phyloP scores from a whole-genome alignment of 2,113 vertebrate genomes.

The Ophthalmolycus amberensis region DNA sequence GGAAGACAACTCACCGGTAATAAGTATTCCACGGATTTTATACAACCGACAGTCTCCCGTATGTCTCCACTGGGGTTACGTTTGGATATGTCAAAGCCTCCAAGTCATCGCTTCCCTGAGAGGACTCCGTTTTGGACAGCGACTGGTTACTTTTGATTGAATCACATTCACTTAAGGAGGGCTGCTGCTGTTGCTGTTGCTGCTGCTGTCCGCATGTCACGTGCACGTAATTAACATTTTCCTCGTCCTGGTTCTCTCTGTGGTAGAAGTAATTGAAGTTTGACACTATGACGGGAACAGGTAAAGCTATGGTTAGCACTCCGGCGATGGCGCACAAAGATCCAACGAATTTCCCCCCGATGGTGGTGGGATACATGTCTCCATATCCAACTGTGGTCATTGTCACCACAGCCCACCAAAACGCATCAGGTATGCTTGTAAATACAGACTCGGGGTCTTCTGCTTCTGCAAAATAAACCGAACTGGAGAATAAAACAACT shows the following conservation, averaged over 20 bases:
- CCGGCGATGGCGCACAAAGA: slow-evolving; percentile 95
- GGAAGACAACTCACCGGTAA: slow-evolving; percentile 47
- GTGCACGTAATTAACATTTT: slow-evolving; percentile 89
- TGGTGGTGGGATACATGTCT: slow-evolving; percentile 94
- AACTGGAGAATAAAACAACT: slow-evolving; percentile 94
- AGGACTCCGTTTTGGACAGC: slow-evolving; percentile 87
- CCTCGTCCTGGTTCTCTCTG: slow-evolving; percentile 90
- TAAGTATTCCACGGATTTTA: slow-evolving; percentile 42
- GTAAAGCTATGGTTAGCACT: slow-evolving; percentile 93
- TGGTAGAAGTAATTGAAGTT: slow-evolving; percentile 91
- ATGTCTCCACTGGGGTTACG: slow-evolving; percentile 56
- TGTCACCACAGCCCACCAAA: slow-evolving; percentile 98
- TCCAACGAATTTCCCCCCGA: slow-evolving; percentile 95
- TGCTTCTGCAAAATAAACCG: slow-evolving; percentile 94
- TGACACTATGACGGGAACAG: slow-evolving; percentile 87
- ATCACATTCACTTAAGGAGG: slow-evolving; percentile 82
- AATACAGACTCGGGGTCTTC: slow-evolving; percentile 90
- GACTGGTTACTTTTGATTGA: slow-evolving; percentile 85
- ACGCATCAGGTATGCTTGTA: slow-evolving; percentile 93
- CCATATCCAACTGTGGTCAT: slow-evolving; percentile 98
- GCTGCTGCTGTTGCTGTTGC: slow-evolving; percentile 70
- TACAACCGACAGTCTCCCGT: slow-evolving; percentile 80
- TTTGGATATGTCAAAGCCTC: slow-evolving; percentile 79
- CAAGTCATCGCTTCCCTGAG: slow-evolving; percentile 83
- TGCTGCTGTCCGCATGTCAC: slow-evolving; percentile 91